Conservation (phyloP, 2,797 vertebrate species). For the Labeo calbasu region DNA sequence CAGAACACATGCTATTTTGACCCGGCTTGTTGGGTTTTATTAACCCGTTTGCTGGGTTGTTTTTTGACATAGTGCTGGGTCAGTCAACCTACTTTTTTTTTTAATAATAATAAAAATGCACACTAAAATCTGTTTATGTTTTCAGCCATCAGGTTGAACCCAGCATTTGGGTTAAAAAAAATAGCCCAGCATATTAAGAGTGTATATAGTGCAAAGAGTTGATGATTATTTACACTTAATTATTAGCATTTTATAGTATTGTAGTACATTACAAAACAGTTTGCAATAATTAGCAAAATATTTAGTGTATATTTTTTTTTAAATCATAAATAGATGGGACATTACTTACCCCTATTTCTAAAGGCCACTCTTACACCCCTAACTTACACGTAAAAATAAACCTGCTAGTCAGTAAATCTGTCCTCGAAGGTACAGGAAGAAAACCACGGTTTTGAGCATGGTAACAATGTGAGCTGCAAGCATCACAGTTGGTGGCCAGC, state of each 20-base stretch:
- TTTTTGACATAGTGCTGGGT: no score
- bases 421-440: background rate
- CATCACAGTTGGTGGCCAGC: background rate
- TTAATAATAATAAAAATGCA: no score
- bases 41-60: no score
- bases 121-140: no score
- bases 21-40: no score
- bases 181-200: no score
- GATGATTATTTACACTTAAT: no score
- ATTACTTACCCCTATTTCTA: background rate
- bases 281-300: background rate
- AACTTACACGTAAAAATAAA: background rate
- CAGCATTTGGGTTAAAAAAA: no score
- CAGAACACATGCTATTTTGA: no score
- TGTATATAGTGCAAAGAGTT: background rate
- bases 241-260: no score
- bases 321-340: background rate
- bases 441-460: background rate
- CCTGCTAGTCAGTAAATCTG: background rate
- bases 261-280: background rate
- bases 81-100: no score
- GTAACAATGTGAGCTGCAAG: background rate
- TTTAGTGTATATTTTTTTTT: background rate
- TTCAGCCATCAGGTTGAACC: no score
- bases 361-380: background rate